Conservation (phyloP, 2,113 vertebrate species). For the Anhinga anhinga region DNA sequence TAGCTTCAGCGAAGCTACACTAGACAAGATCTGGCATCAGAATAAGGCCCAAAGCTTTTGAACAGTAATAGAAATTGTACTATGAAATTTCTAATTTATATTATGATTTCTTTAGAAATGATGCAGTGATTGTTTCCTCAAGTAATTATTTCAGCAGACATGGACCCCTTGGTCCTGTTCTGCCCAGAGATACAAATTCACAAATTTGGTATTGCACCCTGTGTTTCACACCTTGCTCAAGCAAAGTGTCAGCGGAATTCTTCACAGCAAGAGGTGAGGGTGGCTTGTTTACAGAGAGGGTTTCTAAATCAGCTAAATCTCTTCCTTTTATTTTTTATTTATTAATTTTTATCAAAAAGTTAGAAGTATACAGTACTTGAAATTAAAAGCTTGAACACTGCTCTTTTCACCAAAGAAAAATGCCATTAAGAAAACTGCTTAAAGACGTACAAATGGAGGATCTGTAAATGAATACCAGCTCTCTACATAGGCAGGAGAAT, state of each 20-base stretch:
- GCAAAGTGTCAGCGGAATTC: background rate
- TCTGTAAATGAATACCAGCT: background rate
- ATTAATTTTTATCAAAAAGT: background rate
- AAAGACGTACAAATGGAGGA: background rate
- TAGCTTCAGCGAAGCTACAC: background rate
- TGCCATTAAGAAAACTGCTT: background rate
- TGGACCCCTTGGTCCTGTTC: background rate
- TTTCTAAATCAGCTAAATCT: background rate
- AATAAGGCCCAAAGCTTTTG: background rate
- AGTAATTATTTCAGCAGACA: background rate
- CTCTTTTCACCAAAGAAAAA: background rate
- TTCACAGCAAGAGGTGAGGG: background rate
- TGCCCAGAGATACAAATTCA: background rate
- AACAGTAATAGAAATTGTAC: background rate
- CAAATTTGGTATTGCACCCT: background rate
- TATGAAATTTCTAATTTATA: background rate
- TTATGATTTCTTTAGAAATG: background rate
- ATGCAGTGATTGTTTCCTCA: background rate
- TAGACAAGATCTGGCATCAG: background rate
- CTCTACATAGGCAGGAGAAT: background rate
- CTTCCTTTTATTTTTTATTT: background rate
- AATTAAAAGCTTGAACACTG: background rate
- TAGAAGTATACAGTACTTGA: background rate
- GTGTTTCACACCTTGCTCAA: background rate
- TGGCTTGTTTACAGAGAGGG: background rate